Evolutionary conservation across 2,888 invertebrate species (phyloP).

Genomic region (Minunthozetes semirufus): DNA sequence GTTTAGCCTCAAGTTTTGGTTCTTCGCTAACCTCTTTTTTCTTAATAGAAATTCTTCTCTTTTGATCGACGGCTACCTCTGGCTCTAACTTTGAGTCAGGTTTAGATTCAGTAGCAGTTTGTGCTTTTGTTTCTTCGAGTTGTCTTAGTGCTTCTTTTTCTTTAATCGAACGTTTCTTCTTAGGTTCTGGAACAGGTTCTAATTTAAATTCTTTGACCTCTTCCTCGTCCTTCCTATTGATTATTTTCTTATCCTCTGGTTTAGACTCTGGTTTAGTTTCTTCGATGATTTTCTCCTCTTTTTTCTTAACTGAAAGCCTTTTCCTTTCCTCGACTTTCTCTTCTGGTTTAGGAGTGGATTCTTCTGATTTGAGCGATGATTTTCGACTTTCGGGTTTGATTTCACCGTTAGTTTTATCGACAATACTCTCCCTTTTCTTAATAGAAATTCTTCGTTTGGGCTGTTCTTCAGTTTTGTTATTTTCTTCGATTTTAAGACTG

Average conservation of each 20-base stretch:
- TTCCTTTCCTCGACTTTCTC: conserved; percentile 35
- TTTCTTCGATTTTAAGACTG: conserved; percentile 18
- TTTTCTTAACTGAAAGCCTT: conserved; percentile 35
- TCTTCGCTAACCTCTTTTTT: conserved; percentile 8
- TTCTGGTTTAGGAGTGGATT: background rate
- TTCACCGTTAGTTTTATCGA: conserved; percentile 13
- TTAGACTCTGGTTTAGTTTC: conserved; percentile 32
- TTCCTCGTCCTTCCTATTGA: conserved; percentile 28
- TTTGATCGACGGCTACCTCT: background rate
- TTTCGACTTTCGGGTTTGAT: background rate
- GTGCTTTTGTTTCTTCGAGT: too few species aligned
- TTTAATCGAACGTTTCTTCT: too few species aligned
- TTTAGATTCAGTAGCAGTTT: background rate
- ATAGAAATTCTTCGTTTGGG: conserved; percentile 28
- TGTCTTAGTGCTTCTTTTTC: too few species aligned
- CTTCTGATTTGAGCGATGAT: background rate
- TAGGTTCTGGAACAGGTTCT: background rate
- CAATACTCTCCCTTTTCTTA: conserved; percentile 22
- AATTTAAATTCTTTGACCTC: background rate
- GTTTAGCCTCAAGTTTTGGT: conserved; percentile 5
- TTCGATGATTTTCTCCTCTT: background rate
- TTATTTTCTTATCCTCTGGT: conserved; percentile 41
- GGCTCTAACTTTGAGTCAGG: background rate
- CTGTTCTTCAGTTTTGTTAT: conserved; percentile 15
- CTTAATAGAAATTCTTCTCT: conserved; percentile 28